A percentile compares a stretch with the other conserved stretches of the same genome.
Conservation (phyloP, 2,888 invertebrate genomes). For the Herminia tarsipennalis region DNA sequence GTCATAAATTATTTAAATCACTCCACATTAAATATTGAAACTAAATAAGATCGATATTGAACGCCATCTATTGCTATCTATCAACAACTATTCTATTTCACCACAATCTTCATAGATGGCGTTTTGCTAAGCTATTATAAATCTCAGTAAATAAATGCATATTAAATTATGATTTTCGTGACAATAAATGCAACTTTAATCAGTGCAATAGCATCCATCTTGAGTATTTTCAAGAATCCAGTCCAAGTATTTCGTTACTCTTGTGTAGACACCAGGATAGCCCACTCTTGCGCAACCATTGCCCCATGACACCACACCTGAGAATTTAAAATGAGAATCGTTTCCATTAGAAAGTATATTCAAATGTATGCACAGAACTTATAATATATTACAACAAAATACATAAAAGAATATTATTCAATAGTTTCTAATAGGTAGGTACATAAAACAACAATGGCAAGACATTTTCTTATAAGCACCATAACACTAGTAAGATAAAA, state of each 20-base stretch:
- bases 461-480: too few relatives aligned
- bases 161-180: conserved; percentile 13
- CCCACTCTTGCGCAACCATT: conserved; percentile 94
- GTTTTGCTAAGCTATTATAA: conserved; percentile 14
- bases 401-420: too few relatives aligned
- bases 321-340: too few relatives aligned
- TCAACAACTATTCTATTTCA: not conserved
- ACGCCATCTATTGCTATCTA: conserved; percentile 16
- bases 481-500: too few relatives aligned
- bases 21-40: not conserved
- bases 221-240: conserved; percentile 93
- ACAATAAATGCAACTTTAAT: conserved; percentile 59
- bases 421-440: too few relatives aligned
- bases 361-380: not conserved
- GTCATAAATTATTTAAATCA: conserved; percentile 25
- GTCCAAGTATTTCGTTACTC: conserved; percentile 92
- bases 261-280: conserved; percentile 94
- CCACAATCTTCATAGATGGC: conserved; percentile 23
- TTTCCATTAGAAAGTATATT: too few relatives aligned
- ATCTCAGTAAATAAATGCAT: conserved; percentile 38
- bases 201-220: conserved; percentile 93
- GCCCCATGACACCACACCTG: conserved; percentile 95
- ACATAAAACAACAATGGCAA: too few relatives aligned
- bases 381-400: too few relatives aligned
- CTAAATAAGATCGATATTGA: conserved; percentile 3